Evolutionary conservation across 2,797 vertebrate species (phyloP).

Genomic region (Sebastes cheni): DNA sequence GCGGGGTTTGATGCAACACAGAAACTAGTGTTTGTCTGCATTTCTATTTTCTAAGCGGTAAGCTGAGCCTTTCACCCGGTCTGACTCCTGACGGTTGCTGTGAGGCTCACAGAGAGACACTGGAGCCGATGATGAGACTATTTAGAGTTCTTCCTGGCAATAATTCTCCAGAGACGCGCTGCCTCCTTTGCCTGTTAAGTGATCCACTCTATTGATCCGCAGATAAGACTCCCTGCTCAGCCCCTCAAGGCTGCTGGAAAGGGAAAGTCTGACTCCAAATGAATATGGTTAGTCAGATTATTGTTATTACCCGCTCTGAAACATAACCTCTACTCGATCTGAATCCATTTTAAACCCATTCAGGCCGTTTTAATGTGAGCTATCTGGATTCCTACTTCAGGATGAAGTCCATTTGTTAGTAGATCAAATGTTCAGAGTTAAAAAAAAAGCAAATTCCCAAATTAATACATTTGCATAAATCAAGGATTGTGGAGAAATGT

Average conservation of each 20-base stretch:
- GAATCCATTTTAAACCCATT: constrained; percentile 4
- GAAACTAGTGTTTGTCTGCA: background rate
- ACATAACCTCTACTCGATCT: background rate
- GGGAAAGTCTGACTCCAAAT: constrained; percentile 47
- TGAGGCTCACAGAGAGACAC: constrained; percentile 44
- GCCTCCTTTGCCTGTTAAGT: constrained; percentile 71
- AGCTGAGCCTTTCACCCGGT: constrained; percentile 5
- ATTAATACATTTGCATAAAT: background rate
- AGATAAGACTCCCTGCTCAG: constrained; percentile 54
- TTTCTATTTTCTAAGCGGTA: constrained; percentile 3
- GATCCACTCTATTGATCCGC: constrained; percentile 77
- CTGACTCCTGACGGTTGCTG: constrained; percentile 27
- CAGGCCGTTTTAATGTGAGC: background rate
- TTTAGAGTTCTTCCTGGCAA: constrained; percentile 78
- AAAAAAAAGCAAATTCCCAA: background rate
- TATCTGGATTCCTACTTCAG: background rate
- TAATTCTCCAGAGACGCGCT: constrained; percentile 52
- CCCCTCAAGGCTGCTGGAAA: constrained; percentile 17
- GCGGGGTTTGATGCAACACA: background rate
- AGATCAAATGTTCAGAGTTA: background rate
- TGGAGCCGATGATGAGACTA: constrained; percentile 60
- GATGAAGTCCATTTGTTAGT: background rate
- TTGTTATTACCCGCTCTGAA: constrained; percentile 15
- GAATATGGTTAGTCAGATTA: constrained; percentile 25
- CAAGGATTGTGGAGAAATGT: background rate